Conservation (phyloP, 2,888 invertebrate species). For the Tenodera sinensis region DNA sequence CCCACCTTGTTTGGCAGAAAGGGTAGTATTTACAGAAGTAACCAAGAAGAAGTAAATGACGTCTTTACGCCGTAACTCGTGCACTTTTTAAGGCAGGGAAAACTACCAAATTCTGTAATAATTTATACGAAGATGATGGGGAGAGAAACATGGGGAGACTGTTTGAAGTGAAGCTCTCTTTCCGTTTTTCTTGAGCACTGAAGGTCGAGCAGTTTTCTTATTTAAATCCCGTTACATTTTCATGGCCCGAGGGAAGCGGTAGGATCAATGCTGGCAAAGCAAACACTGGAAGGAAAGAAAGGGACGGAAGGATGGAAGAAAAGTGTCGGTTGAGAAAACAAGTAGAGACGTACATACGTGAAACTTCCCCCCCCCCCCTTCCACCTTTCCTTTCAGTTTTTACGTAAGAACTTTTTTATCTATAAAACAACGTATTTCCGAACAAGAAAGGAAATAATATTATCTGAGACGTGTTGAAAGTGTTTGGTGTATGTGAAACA, state of each 20-base stretch:
- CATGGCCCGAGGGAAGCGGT: background rate
- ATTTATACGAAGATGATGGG: background rate
- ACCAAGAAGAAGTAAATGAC: background rate
- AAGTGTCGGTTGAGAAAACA: background rate
- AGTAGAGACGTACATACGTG: background rate
- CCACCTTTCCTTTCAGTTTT: background rate
- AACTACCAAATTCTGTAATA: background rate
- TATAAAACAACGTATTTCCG: background rate
- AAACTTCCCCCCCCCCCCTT: background rate
- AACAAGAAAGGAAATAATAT: background rate
- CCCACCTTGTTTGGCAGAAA: too few species aligned
- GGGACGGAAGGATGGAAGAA: background rate
- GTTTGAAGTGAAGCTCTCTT: background rate
- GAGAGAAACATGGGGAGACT: background rate
- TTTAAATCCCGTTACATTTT: slow-evolving; percentile 1
- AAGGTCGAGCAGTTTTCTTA: background rate
- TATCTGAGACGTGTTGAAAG: background rate
- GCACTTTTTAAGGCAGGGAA: background rate
- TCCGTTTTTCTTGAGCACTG: background rate
- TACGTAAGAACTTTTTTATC: background rate
- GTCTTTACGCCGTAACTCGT: background rate
- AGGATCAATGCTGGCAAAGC: background rate
- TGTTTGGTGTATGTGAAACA: background rate
- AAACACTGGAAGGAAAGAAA: background rate
- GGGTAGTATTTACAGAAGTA: background rate